Evolutionary conservation across 2,797 vertebrate species (phyloP).

Genomic region (Rhynchotus rufescens): DNA sequence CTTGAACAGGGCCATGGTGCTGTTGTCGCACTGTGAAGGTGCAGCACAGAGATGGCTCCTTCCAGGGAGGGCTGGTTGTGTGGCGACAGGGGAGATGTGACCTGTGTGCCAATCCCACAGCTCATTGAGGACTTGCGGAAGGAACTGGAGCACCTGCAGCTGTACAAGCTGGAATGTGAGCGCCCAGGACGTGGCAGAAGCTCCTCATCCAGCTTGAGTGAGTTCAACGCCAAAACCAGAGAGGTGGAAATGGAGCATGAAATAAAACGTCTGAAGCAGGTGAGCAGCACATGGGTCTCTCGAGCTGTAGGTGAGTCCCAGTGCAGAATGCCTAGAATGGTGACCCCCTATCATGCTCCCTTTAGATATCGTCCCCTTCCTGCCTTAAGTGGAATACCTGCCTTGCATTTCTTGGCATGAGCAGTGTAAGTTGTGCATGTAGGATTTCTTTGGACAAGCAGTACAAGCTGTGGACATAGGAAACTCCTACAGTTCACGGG

Average conservation of each 20-base stretch:
- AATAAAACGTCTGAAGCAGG: slow-evolving; percentile 93
- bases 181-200: slow-evolving; percentile 85
- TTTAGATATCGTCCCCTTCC: background rate
- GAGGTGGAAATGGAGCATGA: slow-evolving; percentile 96
- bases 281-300: slow-evolving; percentile 61
- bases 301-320: accelerated
- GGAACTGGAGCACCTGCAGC: slow-evolving; percentile 93
- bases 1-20: background rate
- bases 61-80: background rate
- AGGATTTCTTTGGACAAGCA: background rate
- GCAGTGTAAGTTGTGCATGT: background rate
- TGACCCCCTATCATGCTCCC: background rate
- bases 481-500: background rate
- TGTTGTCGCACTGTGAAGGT: background rate
- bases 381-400: background rate
- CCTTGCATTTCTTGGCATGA: background rate
- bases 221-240: slow-evolving; percentile 88
- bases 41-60: background rate
- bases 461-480: background rate
- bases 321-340: background rate
- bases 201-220: slow-evolving; percentile 83
- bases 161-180: slow-evolving; percentile 93
- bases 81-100: background rate
- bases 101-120: slow-evolving; percentile 70
- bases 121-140: slow-evolving; percentile 94